phyloP scores from a whole-genome alignment of 2,888 invertebrate species.

The Oxycera nigricornis region DNA sequence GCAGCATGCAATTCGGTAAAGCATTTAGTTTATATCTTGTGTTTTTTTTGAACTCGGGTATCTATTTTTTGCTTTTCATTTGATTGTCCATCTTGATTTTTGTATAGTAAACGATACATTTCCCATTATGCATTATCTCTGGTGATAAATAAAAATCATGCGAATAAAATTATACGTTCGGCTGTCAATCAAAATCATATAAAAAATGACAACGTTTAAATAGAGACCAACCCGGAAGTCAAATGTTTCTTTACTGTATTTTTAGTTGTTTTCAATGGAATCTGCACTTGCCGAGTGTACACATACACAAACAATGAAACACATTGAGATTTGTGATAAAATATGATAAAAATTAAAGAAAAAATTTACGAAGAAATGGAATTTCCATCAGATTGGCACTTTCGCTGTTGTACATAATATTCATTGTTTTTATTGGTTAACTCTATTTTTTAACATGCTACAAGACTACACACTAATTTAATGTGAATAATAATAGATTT shows the following conservation, averaged over 20 bases:
- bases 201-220: constrained; percentile 3
- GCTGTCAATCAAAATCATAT: neutral
- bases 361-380: neutral
- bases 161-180: neutral
- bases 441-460: constrained; percentile 6
- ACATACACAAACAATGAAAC: neutral
- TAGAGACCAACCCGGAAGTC: neutral
- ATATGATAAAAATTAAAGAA: neutral
- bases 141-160: neutral
- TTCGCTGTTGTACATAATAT: neutral
- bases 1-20: constrained; percentile 16
- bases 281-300: neutral
- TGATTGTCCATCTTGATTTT: neutral
- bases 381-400: neutral
- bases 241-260: neutral
- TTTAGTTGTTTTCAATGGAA: neutral
- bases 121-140: constrained; percentile 8
- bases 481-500: constrained; percentile 12
- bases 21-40: no score
- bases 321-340: neutral
- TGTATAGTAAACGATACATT: neutral
- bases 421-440: constrained; percentile 13
- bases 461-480: constrained; percentile 2
- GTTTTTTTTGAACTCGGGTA: neutral
- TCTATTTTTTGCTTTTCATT: neutral